A percentile compares a stretch with the other conserved stretches of the same genome.
Evolutionary conservation across 1,140 invertebrate genomes (phyloP).

Genomic region (Bicyclus anynana): DNA sequence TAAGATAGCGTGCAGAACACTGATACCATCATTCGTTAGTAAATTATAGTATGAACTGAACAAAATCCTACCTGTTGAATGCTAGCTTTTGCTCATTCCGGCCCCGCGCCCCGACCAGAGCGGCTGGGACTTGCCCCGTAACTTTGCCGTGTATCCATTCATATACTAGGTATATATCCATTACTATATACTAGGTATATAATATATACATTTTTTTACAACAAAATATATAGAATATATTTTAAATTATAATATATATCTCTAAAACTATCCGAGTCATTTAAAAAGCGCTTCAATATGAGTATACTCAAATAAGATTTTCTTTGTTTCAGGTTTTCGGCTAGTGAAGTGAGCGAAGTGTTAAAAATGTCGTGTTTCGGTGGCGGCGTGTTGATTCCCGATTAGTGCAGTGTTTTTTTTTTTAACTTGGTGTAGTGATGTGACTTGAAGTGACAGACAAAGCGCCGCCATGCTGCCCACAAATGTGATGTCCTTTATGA

Average conservation of each 20-base stretch:
- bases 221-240: not conserved
- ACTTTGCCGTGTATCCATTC: not conserved
- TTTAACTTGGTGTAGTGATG: conserved; percentile 39
- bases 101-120: conserved; percentile 33
- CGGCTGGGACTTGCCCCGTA: conserved; percentile 31
- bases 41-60: conserved; percentile 23
- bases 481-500: conserved; percentile 89
- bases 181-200: not conserved
- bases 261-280: not conserved
- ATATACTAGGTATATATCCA: not conserved
- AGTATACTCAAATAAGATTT: conserved; percentile 16
- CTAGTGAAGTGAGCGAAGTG: conserved; percentile 22
- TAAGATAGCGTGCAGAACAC: not conserved
- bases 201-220: not conserved
- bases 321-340: conserved; percentile 48
- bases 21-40: conserved; percentile 6
- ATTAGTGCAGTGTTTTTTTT: conserved; percentile 42
- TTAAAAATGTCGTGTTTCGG: conserved; percentile 53
- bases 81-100: conserved; percentile 44
- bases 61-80: conserved; percentile 58
- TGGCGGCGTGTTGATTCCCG: conserved; percentile 53
- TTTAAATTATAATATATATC: not conserved
- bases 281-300: conserved; percentile 5
- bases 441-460: conserved; percentile 53
- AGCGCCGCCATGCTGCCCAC: conserved; percentile 85